phyloP scores from a whole-genome alignment of 2,113 vertebrate species.

The Vanacampus margaritifer region DNA sequence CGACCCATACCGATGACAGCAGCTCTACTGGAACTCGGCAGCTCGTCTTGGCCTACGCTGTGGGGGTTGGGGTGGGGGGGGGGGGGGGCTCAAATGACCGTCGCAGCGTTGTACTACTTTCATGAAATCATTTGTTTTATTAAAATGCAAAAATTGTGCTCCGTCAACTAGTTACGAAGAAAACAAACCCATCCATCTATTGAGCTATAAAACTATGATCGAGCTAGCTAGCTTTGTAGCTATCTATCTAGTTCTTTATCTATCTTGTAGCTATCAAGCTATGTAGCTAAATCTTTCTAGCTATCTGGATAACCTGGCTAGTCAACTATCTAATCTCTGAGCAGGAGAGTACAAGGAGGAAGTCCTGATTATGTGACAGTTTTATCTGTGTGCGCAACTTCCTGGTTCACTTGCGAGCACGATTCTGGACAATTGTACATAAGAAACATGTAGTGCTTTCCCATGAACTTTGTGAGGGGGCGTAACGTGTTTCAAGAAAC shows the following conservation, averaged over 20 bases:
- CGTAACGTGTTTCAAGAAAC: not conserved
- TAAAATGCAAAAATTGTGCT: not conserved
- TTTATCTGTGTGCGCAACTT: not conserved
- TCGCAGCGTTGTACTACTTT: not conserved
- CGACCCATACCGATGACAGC: conserved; percentile 51
- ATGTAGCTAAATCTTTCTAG: not conserved
- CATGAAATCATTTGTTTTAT: not conserved
- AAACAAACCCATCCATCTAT: too few relatives aligned
- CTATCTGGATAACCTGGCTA: too few relatives aligned
- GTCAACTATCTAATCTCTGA: too few relatives aligned
- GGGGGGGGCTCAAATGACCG: too few relatives aligned
- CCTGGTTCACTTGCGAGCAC: not conserved
- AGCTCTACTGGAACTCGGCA: conserved; percentile 34
- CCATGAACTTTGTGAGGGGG: not conserved
- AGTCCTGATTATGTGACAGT: not conserved
- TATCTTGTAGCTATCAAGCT: too few relatives aligned
- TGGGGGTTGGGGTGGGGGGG: too few relatives aligned
- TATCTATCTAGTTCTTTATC: too few relatives aligned
- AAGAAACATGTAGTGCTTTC: not conserved
- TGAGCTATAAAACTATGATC: too few relatives aligned
- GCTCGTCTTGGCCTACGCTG: conserved; percentile 4
- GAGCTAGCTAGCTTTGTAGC: too few relatives aligned
- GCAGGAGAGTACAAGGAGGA: too few relatives aligned
- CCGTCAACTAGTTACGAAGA: too few relatives aligned
- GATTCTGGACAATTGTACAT: not conserved